These are phyloP conservation scores for Gymnothorax javanicus DNA, from an alignment of 2,797 vertebrate genomes.

Conservation along the genomic window DNA sequence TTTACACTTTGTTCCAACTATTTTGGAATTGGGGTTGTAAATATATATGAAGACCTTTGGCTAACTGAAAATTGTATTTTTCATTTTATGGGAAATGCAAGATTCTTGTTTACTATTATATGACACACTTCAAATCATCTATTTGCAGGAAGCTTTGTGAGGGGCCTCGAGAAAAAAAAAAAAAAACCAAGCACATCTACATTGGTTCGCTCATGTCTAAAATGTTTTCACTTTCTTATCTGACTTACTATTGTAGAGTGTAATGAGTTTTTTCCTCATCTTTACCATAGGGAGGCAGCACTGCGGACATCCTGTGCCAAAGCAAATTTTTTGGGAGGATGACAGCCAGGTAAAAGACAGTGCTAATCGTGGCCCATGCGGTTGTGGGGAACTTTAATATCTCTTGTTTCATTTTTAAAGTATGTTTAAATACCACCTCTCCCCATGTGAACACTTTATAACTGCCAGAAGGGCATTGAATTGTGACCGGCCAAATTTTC, in stretches of 20 bases:
- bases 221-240: background rate
- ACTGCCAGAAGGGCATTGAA: conserved; percentile 38
- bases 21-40: too few species aligned
- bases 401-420: background rate
- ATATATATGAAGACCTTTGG: too few species aligned
- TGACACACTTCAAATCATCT: too few species aligned
- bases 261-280: conserved; percentile 1
- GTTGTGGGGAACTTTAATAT: too few species aligned
- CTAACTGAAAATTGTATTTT: too few species aligned
- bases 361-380: too few species aligned
- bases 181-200: background rate
- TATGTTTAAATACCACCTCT: background rate
- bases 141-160: background rate
- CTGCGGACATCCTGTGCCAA: conserved; percentile 64
- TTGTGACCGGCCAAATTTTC: conserved; percentile 26
- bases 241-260: too few species aligned
- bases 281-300: conserved; percentile 71
- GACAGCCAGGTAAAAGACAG: conserved; percentile 68
- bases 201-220: background rate
- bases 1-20: too few species aligned
- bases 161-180: background rate
- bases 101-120: too few species aligned
- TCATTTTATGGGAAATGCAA: too few species aligned
- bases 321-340: conserved; percentile 67
- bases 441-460: background rate